Base-by-base conservation (phyloP, 2,113 vertebrate genomes). In the Labrus mixtus region DNA sequence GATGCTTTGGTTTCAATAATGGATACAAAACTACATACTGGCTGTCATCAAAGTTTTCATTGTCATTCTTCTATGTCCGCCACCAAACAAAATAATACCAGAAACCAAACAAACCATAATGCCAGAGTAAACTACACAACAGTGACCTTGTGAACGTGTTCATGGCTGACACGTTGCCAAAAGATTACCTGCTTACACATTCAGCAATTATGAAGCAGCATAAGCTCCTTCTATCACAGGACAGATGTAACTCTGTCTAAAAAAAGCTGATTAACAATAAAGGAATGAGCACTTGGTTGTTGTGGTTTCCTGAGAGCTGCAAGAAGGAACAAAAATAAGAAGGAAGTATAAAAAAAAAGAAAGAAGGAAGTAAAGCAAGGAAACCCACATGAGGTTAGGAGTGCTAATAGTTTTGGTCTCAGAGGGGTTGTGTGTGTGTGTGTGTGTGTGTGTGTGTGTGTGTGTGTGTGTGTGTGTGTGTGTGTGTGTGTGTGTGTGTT, bases 371-470 rank as follows among this genome's bases (percentile, higher is more conserved):
- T 65, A 76, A 76, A 62, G 48, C 33, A 19, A 63, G 46, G 2
- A 43, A 88, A 55, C 73, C 82, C 86, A 84, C 81, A 65, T 48
- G 88, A 84, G 81, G 83, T 73, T 78, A 76, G 33, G 22, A 78
- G 81, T 68, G 82, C 57, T 90, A 90, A 91, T 90, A 88, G 88
- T 84, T 82, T 81, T 56, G 45, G 68, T 90, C 90, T 86, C 88
- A 61, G 74, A n/a, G 74, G 88, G 67, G 29, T 33, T 58, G 5
- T 11, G 9, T n/a, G 50, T 56, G 66, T 45, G 71, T 29, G 53
- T 71, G 55, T 76, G 41, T 61, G 48, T 56, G 46, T 37, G 68
- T 43, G 36, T 43, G 39, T 43, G 19, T n/a, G 50, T 56, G 66
- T 45, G 71, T 29, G 53, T 71, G 55, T 76, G 41, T 61, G 48